Evolutionary conservation across 2,113 vertebrate genomes (phyloP), one percentile per base, ranked within the genome.

Genomic region (Epinephelus cyanopodus): DNA sequence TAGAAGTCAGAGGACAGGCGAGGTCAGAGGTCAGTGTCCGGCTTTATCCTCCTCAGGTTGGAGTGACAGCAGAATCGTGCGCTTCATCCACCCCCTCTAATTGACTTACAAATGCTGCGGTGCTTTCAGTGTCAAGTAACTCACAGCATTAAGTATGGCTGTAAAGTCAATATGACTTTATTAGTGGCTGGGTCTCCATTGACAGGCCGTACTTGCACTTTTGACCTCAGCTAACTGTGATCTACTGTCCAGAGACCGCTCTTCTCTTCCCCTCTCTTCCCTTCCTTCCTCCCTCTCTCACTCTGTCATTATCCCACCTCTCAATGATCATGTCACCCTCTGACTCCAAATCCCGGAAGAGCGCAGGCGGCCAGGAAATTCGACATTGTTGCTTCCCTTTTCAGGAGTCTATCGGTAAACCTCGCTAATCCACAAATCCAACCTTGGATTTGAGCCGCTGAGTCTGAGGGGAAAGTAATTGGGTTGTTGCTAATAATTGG

Each of bases 401-500:
- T 92, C 88, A 89, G 92, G 91, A 93, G 82, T 89, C 90, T 90
- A 92, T 94, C 87, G 62, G 86, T 94, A 95, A 95, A 95, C 92
- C 93, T 91, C 60, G 83, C 93, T 96, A 96, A 96, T 95, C 95
- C 94, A 91, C 86, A 89, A 94, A 92, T 92, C 92, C 92, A 94
- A 95, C 93, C 95, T 94, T 94, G 95, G 94, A 95, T 95, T 94
- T 93, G 83, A 94, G 91, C 92, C 64, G 83, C 89, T 74, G 89
- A 92, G 89, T 93, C 90, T 92, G 94, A 94, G 89, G 92, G 90
- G 89, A 93, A 93, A 93, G 94, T 96, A 95, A 95, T 95, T 95
- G 94, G 95, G 92, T 94, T 93, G 92, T 93, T 93, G 92, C 92
- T 95, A 95, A 95, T 95, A 96, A 96, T 95, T 95, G 95, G 95